These are phyloP conservation scores for Chelonia mydas DNA, from an alignment of 2,797 vertebrate genomes.

Conservation along the genomic window DNA sequence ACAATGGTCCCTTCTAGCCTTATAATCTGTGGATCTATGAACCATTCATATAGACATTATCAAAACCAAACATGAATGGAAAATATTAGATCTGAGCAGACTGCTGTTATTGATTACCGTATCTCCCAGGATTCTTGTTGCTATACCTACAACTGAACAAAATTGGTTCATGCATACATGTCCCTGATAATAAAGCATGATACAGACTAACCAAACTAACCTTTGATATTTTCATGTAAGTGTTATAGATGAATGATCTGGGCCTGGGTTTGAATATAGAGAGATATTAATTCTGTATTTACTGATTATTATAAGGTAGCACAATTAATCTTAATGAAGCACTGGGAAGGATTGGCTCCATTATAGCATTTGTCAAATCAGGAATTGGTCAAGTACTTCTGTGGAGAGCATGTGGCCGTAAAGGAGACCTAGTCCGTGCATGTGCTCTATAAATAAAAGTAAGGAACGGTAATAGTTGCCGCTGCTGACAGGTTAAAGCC, in stretches of 20 bases:
- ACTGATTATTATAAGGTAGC: neutral
- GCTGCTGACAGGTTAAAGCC: neutral
- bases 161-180: neutral
- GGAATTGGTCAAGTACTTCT: neutral
- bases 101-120: slow-evolving; percentile 86
- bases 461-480: neutral
- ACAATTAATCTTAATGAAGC: neutral
- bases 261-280: neutral
- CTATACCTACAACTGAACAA: slow-evolving; percentile 89
- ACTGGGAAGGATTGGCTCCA: neutral
- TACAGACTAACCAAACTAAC: neutral
- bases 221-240: neutral
- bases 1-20: too few relatives aligned
- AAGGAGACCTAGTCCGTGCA: neutral
- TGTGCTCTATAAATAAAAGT: neutral
- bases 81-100: slow-evolving; percentile 81
- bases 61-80: slow-evolving; percentile 83
- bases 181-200: neutral
- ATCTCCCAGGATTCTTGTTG: slow-evolving; percentile 91
- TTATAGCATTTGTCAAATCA: neutral
- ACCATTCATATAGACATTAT: slow-evolving; percentile 90
- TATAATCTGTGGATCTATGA: neutral
- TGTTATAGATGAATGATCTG: neutral
- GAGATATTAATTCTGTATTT: neutral
- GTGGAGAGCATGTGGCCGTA: neutral